A percentile compares a stretch with the other conserved stretches of the same genome.
Evolutionary conservation across 2,888 invertebrate genomes (phyloP).

Genomic region (Netelia inedita): DNA sequence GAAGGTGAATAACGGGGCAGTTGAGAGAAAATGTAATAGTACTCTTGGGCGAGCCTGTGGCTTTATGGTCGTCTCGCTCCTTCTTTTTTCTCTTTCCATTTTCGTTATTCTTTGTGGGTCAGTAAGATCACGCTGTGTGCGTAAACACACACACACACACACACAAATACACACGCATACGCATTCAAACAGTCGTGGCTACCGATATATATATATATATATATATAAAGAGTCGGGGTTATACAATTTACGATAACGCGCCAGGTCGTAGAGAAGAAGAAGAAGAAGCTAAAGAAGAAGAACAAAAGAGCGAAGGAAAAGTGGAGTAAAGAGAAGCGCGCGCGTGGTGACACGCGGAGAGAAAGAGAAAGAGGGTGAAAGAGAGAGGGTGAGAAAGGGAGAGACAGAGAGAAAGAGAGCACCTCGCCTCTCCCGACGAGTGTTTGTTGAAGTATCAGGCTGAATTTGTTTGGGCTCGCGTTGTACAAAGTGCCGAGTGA

Average conservation of each 20-base stretch:
- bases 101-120: conserved; percentile 51
- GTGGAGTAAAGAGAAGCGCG: conserved; percentile 6
- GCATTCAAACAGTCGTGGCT: neutral
- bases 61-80: conserved; percentile 58
- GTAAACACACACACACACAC: neutral
- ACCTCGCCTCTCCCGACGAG: neutral
- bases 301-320: neutral
- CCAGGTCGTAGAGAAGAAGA: neutral
- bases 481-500: conserved; percentile 23
- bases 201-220: neutral
- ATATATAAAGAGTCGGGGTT: neutral
- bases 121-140: neutral
- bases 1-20: neutral
- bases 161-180: too few relatives aligned
- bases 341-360: neutral
- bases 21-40: conserved; percentile 34
- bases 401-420: neutral
- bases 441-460: conserved; percentile 29
- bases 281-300: neutral
- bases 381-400: too few relatives aligned
- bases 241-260: conserved; percentile 31
- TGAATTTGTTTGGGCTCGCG: conserved; percentile 54
- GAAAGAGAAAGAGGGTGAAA: neutral
- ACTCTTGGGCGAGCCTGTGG: conserved; percentile 19
- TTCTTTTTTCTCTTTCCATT: conserved; percentile 36